These are phyloP conservation scores for Berghia stephanieae DNA, from an alignment of 1,140 invertebrate genomes.

Conservation along the genomic window DNA sequence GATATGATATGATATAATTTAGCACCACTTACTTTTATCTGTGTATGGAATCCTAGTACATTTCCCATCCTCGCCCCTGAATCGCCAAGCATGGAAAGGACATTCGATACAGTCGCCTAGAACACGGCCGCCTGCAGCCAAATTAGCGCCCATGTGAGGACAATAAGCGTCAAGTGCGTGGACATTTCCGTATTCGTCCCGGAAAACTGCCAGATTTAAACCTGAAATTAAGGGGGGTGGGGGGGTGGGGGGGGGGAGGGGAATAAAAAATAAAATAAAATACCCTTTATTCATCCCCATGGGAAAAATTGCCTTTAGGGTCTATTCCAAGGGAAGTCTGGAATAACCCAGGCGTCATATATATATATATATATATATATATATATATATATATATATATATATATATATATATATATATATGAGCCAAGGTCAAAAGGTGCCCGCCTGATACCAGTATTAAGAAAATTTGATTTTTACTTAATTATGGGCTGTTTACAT, in stretches of 20 bases:
- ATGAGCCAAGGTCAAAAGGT: too few species aligned
- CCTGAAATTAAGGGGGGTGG: conserved; percentile 66
- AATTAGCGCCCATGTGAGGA: conserved; percentile 87
- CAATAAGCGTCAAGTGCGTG: conserved; percentile 86
- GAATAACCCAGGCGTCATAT: not conserved
- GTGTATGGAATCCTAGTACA: conserved; percentile 78
- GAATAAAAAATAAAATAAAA: too few species aligned
- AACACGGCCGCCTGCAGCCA: conserved; percentile 78
- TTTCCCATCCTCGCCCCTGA: conserved; percentile 77
- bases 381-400: not conserved
- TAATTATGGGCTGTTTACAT: too few species aligned
- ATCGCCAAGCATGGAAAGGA: conserved; percentile 89
- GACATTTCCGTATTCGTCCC: conserved; percentile 71
- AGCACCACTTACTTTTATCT: conserved; percentile 67
- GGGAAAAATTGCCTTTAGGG: too few species aligned
- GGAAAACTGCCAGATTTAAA: conserved; percentile 81
- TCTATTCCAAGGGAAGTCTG: too few species aligned
- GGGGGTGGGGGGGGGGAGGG: too few species aligned
- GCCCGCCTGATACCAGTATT: too few species aligned
- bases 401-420: conserved; percentile 13
- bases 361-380: not conserved
- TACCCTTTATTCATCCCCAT: too few species aligned
- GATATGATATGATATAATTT: too few species aligned
- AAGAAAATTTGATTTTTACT: too few species aligned
- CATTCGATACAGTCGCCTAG: conserved; percentile 82